Evolutionary conservation across 2,888 invertebrate species (phyloP), one percentile per base, ranked within the genome.

Genomic region (Leptinotarsa juncta): DNA sequence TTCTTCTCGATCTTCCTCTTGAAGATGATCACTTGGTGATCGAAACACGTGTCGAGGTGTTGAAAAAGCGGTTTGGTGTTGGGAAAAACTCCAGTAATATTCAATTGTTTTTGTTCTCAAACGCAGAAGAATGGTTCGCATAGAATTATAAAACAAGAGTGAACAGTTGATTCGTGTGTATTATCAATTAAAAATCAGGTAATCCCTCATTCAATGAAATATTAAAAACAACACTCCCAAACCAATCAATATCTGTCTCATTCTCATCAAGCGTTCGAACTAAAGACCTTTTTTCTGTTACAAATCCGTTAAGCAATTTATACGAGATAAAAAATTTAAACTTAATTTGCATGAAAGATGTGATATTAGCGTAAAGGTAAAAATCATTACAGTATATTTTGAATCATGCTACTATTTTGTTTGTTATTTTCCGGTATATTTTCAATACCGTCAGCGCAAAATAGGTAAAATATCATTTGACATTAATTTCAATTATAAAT

Each of bases 341-440:
- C n/a, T 18, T 48, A 53, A 68, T 68, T 55, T 55, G 20, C 55
- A 55, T 68, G 18, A 26, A 32, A 18, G 4, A 68, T 66, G 50
- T 66, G 50, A 7, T 57, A 49, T 20, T 20, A 66, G 18, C 4
- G 50, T 23, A 50, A 15, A 49, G 16, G 42, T 42, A 42, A 10
- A 66, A 66, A 66, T 66, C 23, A 60, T n/a, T 20, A n/a, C 20
- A 7, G 18, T 57, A 15, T 20, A 16, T 20, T 48, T 12, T 55
- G 48, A 57, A 57, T 69, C 57, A 53, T 18, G 16, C 26, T 49
- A 68, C 26, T 42, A 18, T 12, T 32, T 3, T 69, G 53, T 23
- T 42, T 69, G 57, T 14, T 57, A 16, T 69, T 42, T 14, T 42
- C 20, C 20, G 57, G 20, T 23, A 23, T 23, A 57, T 57, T 57